Percentiles rank a stretch among this genome's conserved stretches.
Conservation (phyloP, 2,113 vertebrate genomes). For the Cynoglossus semilaevis region DNA sequence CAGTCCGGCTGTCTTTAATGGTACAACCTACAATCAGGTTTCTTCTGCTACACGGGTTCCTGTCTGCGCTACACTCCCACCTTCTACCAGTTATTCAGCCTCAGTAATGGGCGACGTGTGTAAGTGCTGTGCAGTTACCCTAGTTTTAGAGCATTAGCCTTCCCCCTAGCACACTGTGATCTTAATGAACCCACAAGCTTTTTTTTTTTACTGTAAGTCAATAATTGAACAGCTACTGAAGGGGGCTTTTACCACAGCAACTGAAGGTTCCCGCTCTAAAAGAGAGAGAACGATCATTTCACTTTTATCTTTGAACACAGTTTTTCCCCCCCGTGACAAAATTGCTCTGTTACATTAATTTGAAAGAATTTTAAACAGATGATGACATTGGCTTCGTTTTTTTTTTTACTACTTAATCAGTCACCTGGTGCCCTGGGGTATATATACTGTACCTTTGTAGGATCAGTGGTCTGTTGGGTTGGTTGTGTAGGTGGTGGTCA, state of each 20-base stretch:
- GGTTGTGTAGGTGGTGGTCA: too few relatives aligned
- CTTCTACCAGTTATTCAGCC: constrained; percentile 67
- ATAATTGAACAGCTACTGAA: constrained; percentile 70
- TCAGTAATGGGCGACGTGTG: constrained; percentile 66
- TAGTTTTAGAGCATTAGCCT: constrained; percentile 62
- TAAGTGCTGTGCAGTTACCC: constrained; percentile 71
- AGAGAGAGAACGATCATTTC: too few relatives aligned
- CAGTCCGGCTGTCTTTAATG: constrained; percentile 70
- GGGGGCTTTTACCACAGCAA: constrained; percentile 63
- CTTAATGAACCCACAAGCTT: constrained; percentile 73
- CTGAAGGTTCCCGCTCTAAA: constrained; percentile 20
- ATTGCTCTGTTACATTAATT: too few relatives aligned
- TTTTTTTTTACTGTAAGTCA: constrained; percentile 74
- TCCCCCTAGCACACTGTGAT: constrained; percentile 65
- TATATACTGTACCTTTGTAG: too few relatives aligned
- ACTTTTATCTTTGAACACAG: too few relatives aligned
- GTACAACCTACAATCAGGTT: constrained; percentile 61
- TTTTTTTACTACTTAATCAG: too few relatives aligned
- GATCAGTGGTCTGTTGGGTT: too few relatives aligned
- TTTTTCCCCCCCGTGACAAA: too few relatives aligned
- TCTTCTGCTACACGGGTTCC: constrained; percentile 48
- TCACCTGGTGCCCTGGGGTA: too few relatives aligned
- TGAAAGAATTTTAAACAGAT: too few relatives aligned
- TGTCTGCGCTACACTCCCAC: constrained; percentile 58
- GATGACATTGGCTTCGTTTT: too few relatives aligned